Percentiles rank a stretch among this genome's conserved stretches.
These are phyloP conservation scores for Chelon auratus DNA, from an alignment of 2,797 vertebrate species.

Conservation along the genomic window DNA sequence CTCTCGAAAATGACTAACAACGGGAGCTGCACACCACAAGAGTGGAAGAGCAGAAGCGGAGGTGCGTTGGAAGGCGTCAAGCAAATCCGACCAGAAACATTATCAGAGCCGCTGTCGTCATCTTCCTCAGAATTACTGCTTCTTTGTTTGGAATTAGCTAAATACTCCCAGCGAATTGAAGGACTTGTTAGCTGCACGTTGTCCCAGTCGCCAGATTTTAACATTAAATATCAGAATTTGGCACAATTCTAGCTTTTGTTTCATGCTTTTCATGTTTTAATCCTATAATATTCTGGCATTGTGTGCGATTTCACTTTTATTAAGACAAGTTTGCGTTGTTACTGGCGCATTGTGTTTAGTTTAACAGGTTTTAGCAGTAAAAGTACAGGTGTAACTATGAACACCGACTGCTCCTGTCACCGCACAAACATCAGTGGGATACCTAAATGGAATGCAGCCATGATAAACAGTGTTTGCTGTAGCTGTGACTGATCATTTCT, in stretches of 20 bases:
- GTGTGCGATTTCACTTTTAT: conserved; percentile 6
- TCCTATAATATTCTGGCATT: conserved; percentile 11
- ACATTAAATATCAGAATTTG: conserved; percentile 5
- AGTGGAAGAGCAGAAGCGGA: not conserved
- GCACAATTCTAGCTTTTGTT: conserved; percentile 15
- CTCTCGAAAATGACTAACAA: not conserved
- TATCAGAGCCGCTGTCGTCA: conserved; percentile 1
- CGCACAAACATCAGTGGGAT: not conserved
- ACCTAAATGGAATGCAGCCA: not conserved
- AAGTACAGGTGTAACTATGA: not conserved
- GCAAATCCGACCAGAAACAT: conserved; percentile 9
- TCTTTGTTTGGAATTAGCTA: not conserved
- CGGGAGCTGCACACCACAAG: not conserved
- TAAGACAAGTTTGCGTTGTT: conserved; percentile 1
- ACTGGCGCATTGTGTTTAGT: not conserved
- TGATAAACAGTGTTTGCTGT: not conserved
- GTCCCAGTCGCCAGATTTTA: conserved; percentile 23
- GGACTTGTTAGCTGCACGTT: conserved; percentile 4
- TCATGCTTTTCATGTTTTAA: not conserved
- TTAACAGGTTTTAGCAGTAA: not conserved
- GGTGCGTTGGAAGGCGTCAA: not conserved
- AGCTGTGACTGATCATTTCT: not conserved
- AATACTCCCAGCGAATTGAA: not conserved
- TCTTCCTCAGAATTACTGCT: conserved; percentile 12
- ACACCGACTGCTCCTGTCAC: not conserved